phyloP scores from a whole-genome alignment of 2,888 invertebrate genomes.

The Dryocosmus kuriphilus region DNA sequence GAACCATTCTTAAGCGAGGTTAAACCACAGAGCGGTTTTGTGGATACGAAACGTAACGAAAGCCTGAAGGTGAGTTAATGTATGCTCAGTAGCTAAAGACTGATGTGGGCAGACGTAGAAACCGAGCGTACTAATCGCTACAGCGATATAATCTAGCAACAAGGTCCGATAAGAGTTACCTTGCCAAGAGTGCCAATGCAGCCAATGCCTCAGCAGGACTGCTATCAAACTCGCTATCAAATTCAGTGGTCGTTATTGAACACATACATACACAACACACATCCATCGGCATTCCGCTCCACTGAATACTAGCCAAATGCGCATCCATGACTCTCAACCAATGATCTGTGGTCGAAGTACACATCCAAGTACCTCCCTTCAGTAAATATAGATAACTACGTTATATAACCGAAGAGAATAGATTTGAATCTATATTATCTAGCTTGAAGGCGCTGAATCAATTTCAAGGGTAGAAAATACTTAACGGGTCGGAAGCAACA shows the following conservation, averaged over 20 bases:
- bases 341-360: background rate
- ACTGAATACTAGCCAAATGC: slow-evolving; percentile 20
- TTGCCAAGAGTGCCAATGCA: background rate
- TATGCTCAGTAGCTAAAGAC: slow-evolving; percentile 8
- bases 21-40: background rate
- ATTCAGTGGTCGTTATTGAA: background rate
- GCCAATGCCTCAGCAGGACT: background rate
- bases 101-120: slow-evolving; percentile 15
- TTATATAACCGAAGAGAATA: background rate
- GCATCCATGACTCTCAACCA: slow-evolving; percentile 7
- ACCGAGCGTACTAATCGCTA: background rate
- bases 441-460: background rate
- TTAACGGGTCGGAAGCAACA: too few relatives aligned
- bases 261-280: background rate
- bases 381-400: background rate
- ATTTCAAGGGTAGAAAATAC: too few relatives aligned
- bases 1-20: background rate
- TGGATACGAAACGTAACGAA: background rate
- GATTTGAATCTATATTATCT: background rate
- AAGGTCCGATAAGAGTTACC: slow-evolving; percentile 18
- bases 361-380: background rate
- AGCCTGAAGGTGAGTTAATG: background rate
- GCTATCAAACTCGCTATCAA: too few relatives aligned
- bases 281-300: slow-evolving; percentile 15
- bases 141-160: slow-evolving; percentile 11